phyloP scores from a whole-genome alignment of 2,888 invertebrate genomes.

The Helobdella robusta region DNA sequence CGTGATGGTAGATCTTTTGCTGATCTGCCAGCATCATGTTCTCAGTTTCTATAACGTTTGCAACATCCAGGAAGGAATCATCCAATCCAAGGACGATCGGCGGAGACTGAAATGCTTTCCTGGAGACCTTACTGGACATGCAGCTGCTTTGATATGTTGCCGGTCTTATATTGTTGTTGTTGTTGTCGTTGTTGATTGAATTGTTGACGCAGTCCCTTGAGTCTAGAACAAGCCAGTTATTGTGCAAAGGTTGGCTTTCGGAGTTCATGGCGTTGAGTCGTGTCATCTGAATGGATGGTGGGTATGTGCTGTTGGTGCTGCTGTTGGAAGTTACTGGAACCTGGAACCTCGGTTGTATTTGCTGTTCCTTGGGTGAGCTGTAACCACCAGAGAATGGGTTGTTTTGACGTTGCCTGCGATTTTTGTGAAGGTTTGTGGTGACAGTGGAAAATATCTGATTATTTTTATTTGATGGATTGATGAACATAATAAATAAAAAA shows the following conservation, averaged over 20 bases:
- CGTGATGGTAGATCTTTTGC: not conserved
- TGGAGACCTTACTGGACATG: not conserved
- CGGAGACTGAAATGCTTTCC: not conserved
- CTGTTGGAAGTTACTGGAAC: no score
- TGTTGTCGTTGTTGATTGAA: slow-evolving; percentile 1
- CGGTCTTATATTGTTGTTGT: slow-evolving; percentile 4
- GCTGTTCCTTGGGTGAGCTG: slow-evolving; percentile 17
- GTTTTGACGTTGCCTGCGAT: slow-evolving; percentile 11
- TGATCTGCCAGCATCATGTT: not conserved
- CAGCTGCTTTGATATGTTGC: slow-evolving; percentile 4
- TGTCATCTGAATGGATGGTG: not conserved
- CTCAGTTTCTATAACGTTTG: no score
- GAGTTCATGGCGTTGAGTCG: not conserved
- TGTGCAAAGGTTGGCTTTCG: not conserved
- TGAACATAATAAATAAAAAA: no score
- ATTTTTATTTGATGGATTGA: no score
- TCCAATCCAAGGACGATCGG: not conserved
- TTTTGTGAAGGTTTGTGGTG: no score
- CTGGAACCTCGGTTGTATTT: no score
- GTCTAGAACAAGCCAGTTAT: slow-evolving; percentile 3
- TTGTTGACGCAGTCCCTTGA: not conserved
- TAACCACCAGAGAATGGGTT: slow-evolving; percentile 5
- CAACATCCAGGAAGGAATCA: not conserved
- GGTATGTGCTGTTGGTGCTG: not conserved
- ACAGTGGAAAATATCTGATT: no score